A percentile compares a stretch with the other conserved stretches of the same genome.
These are phyloP conservation scores for Bostrychus sinensis DNA, from an alignment of 2,113 vertebrate genomes.

Conservation along the genomic window DNA sequence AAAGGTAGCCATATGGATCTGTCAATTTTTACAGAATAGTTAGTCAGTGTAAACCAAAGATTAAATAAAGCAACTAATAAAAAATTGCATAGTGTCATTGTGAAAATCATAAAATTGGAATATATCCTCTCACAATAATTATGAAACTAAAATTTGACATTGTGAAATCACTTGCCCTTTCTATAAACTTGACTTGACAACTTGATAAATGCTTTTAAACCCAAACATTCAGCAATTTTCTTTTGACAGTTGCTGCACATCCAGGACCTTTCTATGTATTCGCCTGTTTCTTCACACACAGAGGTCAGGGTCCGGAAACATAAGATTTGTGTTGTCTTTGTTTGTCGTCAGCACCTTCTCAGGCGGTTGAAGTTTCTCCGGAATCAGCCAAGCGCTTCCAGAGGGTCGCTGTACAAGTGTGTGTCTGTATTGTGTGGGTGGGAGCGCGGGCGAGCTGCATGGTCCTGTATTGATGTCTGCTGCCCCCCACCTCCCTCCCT, in stretches of 20 bases:
- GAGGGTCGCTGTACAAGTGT: constrained; percentile 52
- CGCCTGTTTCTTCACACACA: not conserved
- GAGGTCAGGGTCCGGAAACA: constrained; percentile 50
- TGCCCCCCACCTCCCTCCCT: constrained; percentile 64
- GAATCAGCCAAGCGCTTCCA: constrained; percentile 63
- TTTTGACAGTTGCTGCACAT: not conserved
- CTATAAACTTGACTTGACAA: no score
- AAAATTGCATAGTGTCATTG: no score
- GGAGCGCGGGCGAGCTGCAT: constrained; percentile 73
- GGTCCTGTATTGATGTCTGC: constrained; percentile 80
- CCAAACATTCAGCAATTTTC: not conserved
- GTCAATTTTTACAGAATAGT: no score
- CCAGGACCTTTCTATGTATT: not conserved
- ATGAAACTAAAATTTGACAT: no score
- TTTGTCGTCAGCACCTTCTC: constrained; percentile 83
- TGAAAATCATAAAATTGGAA: no score
- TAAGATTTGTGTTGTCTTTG: constrained; percentile 72
- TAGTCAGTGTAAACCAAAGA: no score
- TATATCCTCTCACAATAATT: no score
- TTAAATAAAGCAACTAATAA: no score
- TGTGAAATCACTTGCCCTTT: no score
- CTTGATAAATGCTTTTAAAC: not conserved
- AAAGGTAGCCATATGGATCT: no score
- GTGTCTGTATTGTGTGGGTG: constrained; percentile 53
- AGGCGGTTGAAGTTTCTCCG: constrained; percentile 74